Evolutionary conservation across 1,140 invertebrate species (phyloP), one percentile per base, ranked within the genome.

Genomic region (Rhynchophorus ferrugineus): DNA sequence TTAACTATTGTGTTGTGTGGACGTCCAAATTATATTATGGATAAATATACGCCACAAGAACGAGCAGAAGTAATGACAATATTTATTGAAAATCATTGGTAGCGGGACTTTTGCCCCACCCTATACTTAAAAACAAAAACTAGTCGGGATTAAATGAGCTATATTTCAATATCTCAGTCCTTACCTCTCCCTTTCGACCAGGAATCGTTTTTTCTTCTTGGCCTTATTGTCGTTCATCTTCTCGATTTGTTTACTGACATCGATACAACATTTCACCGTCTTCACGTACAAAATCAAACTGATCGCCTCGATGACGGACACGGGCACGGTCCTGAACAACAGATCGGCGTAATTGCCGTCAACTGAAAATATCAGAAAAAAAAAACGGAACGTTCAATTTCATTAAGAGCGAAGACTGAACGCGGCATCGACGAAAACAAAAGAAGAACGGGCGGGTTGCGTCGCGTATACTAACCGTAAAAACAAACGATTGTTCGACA

Each of bases 271-370:
- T 16, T 6, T 42, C 14, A 42, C 14, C 11, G 39, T 42, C 19
- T 42, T 42, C 3, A 5, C 3, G 19, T 17, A 42, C 17, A 42
- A 22, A 18, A 42, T 11, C 3, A 42, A 3, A 42, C 3, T 42
- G 11, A 42, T n/a, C 11, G n/a, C n/a, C n/a, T 42, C 9, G 11
- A 42, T 42, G 19, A 3, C 3, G 3, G 39, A 17, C 7, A 42
- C 3, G 11, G 39, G 39, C 19, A 42, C 20, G 11, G 39, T 42
- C 39, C 39, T 18, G 19, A 42, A 42, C 3, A 42, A 3, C 11
- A 42, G 11, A 8, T 42, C 39, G 3, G 39, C 39, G 19, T 42
- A 42, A n/a, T 42, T 42, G 11, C 39, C 39, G n/a, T 42, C 39
- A 3, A 19, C 39, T 42, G 17, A 42, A 36, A 36, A 36, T 5